Percentiles rank a stretch among this genome's conserved stretches.
Evolutionary conservation across 2,888 invertebrate genomes (phyloP).

Genomic region (Galerucella pusilla): DNA sequence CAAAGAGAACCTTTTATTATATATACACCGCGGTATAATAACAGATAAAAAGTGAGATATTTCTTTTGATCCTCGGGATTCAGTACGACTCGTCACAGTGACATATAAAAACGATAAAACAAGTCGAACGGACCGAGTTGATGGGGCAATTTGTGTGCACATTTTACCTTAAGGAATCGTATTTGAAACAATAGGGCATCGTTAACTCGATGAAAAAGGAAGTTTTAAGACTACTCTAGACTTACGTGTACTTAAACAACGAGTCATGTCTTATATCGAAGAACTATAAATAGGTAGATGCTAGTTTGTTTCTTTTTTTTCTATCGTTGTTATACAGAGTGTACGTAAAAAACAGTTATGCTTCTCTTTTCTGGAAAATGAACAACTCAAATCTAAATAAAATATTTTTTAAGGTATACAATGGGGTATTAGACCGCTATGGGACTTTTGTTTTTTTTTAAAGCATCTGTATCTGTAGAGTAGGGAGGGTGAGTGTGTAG

Average conservation of each 20-base stretch:
- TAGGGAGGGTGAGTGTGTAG: no score
- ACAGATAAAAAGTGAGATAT: background rate
- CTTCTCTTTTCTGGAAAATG: no score
- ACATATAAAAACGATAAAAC: slow-evolving; percentile 26
- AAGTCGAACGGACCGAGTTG: slow-evolving; percentile 12
- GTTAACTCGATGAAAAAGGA: slow-evolving; percentile 23
- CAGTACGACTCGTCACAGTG: slow-evolving; percentile 13
- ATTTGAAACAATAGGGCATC: slow-evolving; percentile 24
- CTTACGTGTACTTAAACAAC: background rate
- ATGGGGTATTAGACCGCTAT: no score
- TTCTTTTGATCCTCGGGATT: background rate
- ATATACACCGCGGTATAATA: background rate
- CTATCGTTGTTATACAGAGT: slow-evolving; percentile 5
- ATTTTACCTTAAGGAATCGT: slow-evolving; percentile 13
- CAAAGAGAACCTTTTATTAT: background rate
- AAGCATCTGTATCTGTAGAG: no score
- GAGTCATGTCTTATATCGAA: slow-evolving; percentile 2
- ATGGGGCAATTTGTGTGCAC: slow-evolving; percentile 27
- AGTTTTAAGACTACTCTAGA: slow-evolving; percentile 8
- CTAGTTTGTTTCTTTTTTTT: slow-evolving; percentile 4
- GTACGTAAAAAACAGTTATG: background rate
- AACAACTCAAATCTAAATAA: no score
- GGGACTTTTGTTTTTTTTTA: no score
- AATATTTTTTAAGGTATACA: no score
- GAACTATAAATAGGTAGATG: slow-evolving; percentile 14